Percentiles rank a stretch among this genome's conserved stretches.
Conservation (phyloP, 2,113 vertebrate species). For the Sardina pilchardus region DNA sequence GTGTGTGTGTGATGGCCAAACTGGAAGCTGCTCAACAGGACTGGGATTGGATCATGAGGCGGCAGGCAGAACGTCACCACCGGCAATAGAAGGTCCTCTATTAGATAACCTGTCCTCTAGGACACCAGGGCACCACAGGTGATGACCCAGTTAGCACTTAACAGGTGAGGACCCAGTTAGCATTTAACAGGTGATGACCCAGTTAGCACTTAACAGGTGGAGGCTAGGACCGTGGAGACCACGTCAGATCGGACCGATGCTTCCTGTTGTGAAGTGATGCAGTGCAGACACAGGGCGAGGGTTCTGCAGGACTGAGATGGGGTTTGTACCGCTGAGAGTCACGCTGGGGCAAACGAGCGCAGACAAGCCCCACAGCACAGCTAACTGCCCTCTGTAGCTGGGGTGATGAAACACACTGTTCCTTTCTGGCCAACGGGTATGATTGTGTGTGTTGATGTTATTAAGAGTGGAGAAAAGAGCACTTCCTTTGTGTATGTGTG, state of each 20-base stretch:
- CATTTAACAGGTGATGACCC: neutral
- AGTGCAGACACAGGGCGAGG: no score
- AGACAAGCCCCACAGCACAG: neutral
- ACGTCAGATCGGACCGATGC: no score
- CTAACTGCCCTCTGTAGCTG: neutral
- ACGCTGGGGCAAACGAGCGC: neutral
- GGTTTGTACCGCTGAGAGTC: neutral
- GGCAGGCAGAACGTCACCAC: neutral
- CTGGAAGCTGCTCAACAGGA: neutral
- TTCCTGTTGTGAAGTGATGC: no score
- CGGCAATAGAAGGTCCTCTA: neutral
- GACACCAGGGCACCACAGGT: neutral
- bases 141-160: no score
- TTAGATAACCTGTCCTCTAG: neutral
- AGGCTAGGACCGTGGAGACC: neutral
- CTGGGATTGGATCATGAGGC: neutral
- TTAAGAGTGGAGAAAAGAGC: neutral
- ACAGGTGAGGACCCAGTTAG: neutral
- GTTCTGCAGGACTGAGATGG: neutral
- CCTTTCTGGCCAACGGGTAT: neutral
- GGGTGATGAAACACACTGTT: neutral
- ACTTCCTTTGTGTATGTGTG: constrained; percentile 4
- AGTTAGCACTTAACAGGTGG: neutral
- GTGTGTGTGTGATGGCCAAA: neutral
- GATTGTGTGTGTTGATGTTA: neutral